Base-by-base conservation (phyloP, 2,113 vertebrate genomes). In the Ptychochromis oligacanthus region DNA sequence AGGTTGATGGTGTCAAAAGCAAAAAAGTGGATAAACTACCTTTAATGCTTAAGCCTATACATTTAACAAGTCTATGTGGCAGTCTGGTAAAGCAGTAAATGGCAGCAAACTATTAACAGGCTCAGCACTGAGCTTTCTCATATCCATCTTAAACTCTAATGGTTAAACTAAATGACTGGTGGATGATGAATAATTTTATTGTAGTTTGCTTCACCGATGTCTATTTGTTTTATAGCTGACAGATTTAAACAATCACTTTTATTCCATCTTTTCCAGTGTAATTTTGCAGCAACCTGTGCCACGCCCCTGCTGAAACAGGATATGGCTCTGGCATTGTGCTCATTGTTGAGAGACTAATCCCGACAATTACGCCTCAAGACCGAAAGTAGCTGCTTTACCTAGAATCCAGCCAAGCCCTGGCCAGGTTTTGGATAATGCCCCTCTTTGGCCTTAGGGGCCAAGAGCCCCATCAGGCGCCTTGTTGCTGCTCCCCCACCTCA, bases 291-390 rank as follows among this genome's bases (percentile, higher is more conserved):
- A 77, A 77, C 79, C 88, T 49, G 76, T 28, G 86, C 88, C 92
- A 93, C 88, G 86, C 92, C 93, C 90, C 90, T 91, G 31, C 84
- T 88, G 92, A 93, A 95, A 94, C 90, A 86, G 90, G 93, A 95
- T 91, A 87, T n/a, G 58, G 82, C 72, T 87, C 81, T 90, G 91
- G 86, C 89, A 87, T 95, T 94, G 91, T 93, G 80, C 86, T 93
- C 89, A 92, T 95, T 95, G 94, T 95, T 89, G 88, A 93, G 83
- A 84, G 90, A 75, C 89, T 94, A 94, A 93, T 95, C 92, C 91
- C 72, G 49, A 94, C 93, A 94, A 94, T 95, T 95, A 92, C 90
- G 94, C 91, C 85, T 88, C 64, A 54, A 89, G 90, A 91, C 90
- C 86, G 86, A 93, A 91, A 92, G 91, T 92, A 88, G 87, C 81